These are phyloP conservation scores for Ecliptopera silaceata DNA, from an alignment of 2,888 invertebrate genomes.

Conservation along the genomic window DNA sequence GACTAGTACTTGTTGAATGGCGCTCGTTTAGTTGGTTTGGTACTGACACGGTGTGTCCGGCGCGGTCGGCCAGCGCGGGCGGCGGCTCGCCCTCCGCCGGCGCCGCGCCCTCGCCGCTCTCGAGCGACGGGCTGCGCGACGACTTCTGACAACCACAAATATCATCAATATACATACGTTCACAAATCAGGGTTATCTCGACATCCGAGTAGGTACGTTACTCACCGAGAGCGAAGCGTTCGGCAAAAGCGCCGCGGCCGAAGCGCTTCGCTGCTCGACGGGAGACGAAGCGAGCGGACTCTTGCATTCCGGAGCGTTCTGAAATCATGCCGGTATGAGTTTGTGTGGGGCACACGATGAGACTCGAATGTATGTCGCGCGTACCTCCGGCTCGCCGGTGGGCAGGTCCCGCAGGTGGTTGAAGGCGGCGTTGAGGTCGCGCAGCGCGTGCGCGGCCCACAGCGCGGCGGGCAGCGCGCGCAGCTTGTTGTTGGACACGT, in stretches of 20 bases:
- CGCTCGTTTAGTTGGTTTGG: no score
- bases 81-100: conserved; percentile 46
- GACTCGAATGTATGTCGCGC: not conserved
- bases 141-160: conserved; percentile 46
- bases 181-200: no score
- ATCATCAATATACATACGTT: no score
- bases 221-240: conserved; percentile 42
- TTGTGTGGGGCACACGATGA: no score
- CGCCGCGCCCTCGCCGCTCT: conserved; percentile 48
- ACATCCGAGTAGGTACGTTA: not conserved
- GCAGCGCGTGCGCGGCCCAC: conserved; percentile 93
- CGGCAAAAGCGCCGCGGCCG: conserved; percentile 49
- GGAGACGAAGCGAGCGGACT: conserved; percentile 44
- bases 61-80: conserved; percentile 55
- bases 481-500: conserved; percentile 97
- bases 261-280: conserved; percentile 49
- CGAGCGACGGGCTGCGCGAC: conserved; percentile 67
- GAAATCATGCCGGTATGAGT: not conserved
- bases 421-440: conserved; percentile 94
- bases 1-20: no score
- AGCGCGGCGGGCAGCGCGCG: conserved; percentile 91
- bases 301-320: conserved; percentile 31
- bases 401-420: conserved; percentile 92
- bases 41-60: conserved; percentile 69
- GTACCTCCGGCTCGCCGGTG: conserved; percentile 38